A percentile compares a stretch with the other conserved stretches of the same genome.
phyloP scores from a whole-genome alignment of 2,797 vertebrate species.

The Apodemus agrarius region DNA sequence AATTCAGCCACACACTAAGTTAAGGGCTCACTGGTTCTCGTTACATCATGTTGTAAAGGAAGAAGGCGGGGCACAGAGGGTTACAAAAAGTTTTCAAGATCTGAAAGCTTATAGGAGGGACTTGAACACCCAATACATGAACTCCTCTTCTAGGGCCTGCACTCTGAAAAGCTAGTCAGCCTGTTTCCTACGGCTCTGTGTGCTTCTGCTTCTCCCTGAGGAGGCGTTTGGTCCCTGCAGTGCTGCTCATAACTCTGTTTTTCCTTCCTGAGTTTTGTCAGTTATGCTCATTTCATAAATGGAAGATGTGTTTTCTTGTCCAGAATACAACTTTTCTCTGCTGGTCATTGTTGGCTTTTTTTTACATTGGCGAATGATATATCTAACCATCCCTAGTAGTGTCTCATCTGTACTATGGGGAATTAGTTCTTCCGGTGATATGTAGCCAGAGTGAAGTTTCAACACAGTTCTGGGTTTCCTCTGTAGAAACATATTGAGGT shows the following conservation, averaged over 20 bases:
- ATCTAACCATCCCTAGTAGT: background rate
- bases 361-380: background rate
- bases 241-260: conserved; percentile 27
- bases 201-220: background rate
- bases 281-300: conserved; percentile 1
- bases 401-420: background rate
- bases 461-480: background rate
- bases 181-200: background rate
- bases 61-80: background rate
- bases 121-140: background rate
- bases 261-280: conserved; percentile 18
- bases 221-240: background rate
- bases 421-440: background rate
- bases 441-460: background rate
- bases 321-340: background rate
- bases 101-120: background rate
- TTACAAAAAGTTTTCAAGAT: background rate
- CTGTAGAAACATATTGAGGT: background rate
- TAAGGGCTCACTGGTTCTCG: background rate
- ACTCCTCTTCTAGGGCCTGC: background rate
- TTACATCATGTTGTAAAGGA: background rate
- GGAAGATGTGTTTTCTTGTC: background rate
- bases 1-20: background rate
- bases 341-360: background rate
- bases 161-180: background rate